These are phyloP conservation scores for Stenolophus ochropezus DNA, from an alignment of 2,888 invertebrate genomes.

Conservation along the genomic window DNA sequence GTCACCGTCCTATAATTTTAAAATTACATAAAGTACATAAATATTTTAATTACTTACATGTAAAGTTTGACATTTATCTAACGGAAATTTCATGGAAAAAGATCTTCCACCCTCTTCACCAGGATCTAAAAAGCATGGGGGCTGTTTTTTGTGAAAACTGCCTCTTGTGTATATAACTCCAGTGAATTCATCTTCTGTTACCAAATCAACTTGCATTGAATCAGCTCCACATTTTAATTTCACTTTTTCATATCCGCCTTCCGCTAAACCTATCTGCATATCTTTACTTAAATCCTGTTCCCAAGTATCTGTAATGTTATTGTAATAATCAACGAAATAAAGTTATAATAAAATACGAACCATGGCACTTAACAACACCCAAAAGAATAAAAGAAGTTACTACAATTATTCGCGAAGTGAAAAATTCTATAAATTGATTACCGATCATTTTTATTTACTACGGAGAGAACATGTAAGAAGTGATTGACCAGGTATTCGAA, in stretches of 20 bases:
- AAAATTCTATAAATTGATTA: constrained; percentile 29
- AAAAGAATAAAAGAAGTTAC: constrained; percentile 46
- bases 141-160: constrained; percentile 76
- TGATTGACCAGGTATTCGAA: constrained; percentile 3
- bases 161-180: constrained; percentile 80
- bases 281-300: constrained; percentile 76
- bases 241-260: constrained; percentile 76
- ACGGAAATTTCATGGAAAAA: constrained; percentile 75
- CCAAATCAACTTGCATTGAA: constrained; percentile 74
- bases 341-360: constrained; percentile 20
- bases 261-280: constrained; percentile 76
- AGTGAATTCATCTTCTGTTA: constrained; percentile 76
- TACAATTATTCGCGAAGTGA: constrained; percentile 36
- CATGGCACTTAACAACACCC: constrained; percentile 54
- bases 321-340: not conserved
- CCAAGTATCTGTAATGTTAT: constrained; percentile 70
- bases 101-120: constrained; percentile 70
- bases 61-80: constrained; percentile 76
- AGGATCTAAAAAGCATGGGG: constrained; percentile 77
- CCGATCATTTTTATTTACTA: constrained; percentile 27
- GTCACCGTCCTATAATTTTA: constrained; percentile 72
- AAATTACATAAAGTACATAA: too few relatives aligned
- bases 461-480: not conserved
- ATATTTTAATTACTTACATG: constrained; percentile 69
- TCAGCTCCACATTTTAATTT: constrained; percentile 77